Evolutionary conservation across 2,888 invertebrate genomes (phyloP).

Genomic region (Spodoptera exigua): DNA sequence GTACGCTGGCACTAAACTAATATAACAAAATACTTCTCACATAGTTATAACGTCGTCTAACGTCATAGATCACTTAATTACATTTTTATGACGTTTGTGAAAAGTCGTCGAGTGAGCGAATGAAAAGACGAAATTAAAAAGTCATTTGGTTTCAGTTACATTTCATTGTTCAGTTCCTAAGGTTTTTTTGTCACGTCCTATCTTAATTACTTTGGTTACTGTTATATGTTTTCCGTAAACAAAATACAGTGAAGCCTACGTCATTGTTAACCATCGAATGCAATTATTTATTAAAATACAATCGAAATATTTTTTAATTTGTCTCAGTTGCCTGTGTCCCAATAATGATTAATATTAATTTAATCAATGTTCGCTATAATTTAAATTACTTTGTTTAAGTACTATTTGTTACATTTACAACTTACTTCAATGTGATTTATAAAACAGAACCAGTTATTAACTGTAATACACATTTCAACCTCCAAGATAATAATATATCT

Average conservation of each 20-base stretch:
- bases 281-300: slow-evolving; percentile 34
- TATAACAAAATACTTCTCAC: slow-evolving; percentile 74
- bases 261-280: slow-evolving; percentile 27
- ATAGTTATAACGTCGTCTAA: slow-evolving; percentile 63
- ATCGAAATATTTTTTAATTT: slow-evolving; percentile 5
- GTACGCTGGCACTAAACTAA: slow-evolving; percentile 83
- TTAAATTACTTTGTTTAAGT: background rate
- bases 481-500: background rate
- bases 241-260: background rate
- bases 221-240: slow-evolving; percentile 37
- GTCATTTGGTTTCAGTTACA: slow-evolving; percentile 47
- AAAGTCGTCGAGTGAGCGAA: slow-evolving; percentile 46
- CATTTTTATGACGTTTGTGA: slow-evolving; percentile 69
- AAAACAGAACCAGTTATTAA: background rate
- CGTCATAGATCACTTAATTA: slow-evolving; percentile 79
- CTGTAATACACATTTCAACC: background rate
- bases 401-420: background rate
- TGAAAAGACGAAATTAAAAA: slow-evolving; percentile 64
- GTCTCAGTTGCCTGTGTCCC: slow-evolving; percentile 28
- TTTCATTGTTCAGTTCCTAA: slow-evolving; percentile 34
- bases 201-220: slow-evolving; percentile 29
- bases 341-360: slow-evolving; percentile 23
- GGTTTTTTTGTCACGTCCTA: slow-evolving; percentile 39
- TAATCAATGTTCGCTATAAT: slow-evolving; percentile 7
- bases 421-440: no score